Evolutionary conservation across 2,797 vertebrate genomes (phyloP).

Genomic region (Tapirus indicus): DNA sequence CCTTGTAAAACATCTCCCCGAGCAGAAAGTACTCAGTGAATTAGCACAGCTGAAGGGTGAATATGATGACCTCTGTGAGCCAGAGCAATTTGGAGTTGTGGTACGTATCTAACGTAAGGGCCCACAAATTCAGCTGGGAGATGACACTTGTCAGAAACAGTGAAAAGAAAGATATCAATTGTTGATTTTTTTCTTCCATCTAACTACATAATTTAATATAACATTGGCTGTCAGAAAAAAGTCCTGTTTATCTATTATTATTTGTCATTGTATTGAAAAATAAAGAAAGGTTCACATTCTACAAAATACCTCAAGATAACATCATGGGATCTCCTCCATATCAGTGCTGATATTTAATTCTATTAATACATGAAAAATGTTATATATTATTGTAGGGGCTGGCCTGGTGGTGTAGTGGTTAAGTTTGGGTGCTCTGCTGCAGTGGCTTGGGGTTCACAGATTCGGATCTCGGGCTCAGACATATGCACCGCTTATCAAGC

Average conservation of each 20-base stretch:
- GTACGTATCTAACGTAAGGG: slow-evolving; percentile 89
- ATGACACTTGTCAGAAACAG: slow-evolving; percentile 4
- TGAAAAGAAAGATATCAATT: slow-evolving; percentile 68
- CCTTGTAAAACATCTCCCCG: slow-evolving; percentile 98
- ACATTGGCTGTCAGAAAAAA: background rate
- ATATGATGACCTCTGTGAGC: slow-evolving; percentile 96
- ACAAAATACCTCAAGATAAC: background rate
- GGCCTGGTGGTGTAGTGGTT: no score
- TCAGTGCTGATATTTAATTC: background rate
- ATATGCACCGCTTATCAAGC: no score
- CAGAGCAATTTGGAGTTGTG: slow-evolving; percentile 98
- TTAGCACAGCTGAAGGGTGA: slow-evolving; percentile 96
- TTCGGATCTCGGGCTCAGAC: no score
- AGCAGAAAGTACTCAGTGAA: slow-evolving; percentile 95
- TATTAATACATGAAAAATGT: slow-evolving; percentile 2
- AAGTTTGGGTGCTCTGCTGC: no score
- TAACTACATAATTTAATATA: slow-evolving; percentile 11
- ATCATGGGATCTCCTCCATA: background rate
- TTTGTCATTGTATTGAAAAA: slow-evolving; percentile 58
- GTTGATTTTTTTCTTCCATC: slow-evolving; percentile 35
- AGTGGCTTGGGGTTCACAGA: no score
- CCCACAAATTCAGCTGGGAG: background rate
- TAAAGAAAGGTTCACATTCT: background rate
- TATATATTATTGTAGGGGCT: background rate
- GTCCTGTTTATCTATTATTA: slow-evolving; percentile 26